A percentile compares a stretch with the other conserved stretches of the same genome.
Evolutionary conservation across 2,888 invertebrate genomes (phyloP).

Genomic region (Candidula unifasciata): DNA sequence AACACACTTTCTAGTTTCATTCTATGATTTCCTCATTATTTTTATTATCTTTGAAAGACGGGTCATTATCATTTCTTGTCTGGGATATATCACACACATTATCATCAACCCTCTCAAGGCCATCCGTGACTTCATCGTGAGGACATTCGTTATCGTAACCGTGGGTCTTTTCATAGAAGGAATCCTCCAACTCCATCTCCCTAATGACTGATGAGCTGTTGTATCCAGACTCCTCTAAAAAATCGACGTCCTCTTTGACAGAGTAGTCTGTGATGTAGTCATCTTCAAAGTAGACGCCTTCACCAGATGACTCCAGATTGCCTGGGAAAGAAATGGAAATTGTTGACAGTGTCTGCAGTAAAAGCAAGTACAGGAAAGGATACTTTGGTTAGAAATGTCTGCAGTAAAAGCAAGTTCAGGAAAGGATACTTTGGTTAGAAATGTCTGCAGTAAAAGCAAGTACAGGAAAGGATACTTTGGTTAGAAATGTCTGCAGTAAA

Average conservation of each 20-base stretch:
- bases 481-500: too few relatives aligned
- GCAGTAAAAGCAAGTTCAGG: too few relatives aligned
- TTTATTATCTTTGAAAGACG: not conserved
- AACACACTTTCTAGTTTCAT: too few relatives aligned
- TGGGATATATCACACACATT: not conserved
- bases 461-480: too few relatives aligned
- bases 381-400: too few relatives aligned
- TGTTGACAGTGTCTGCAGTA: not conserved
- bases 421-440: too few relatives aligned
- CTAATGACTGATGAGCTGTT: not conserved
- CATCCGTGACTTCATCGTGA: not conserved
- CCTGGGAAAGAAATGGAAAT: not conserved
- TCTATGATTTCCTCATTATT: too few relatives aligned
- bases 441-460: too few relatives aligned
- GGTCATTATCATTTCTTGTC: too few relatives aligned
- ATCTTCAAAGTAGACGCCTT: conserved; percentile 56
- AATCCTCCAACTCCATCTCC: not conserved
- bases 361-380: too few relatives aligned
- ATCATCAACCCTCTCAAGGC: not conserved
- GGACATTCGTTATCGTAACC: not conserved
- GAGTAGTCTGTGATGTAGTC: conserved; percentile 52
- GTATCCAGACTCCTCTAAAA: conserved; percentile 17
- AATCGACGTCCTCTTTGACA: conserved; percentile 26
- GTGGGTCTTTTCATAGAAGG: not conserved
- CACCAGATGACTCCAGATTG: conserved; percentile 40